Evolutionary conservation across 2,888 invertebrate species (phyloP), one percentile per base, ranked within the genome.

Genomic region (Dione juno): DNA sequence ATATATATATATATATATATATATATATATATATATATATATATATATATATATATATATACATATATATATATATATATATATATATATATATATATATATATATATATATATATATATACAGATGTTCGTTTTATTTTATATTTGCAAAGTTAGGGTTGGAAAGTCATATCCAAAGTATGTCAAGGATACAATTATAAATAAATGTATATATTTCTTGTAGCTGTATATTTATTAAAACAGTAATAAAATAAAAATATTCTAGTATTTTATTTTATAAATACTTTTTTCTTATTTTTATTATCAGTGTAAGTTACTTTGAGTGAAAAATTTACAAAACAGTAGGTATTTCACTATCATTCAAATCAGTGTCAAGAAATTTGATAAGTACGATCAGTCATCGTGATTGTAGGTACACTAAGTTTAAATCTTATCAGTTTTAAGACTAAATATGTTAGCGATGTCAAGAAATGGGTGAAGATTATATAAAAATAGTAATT

Each of bases 331-430:
- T 6, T 19, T 16, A n/a, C 7, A 3, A 6, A 16, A 11, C 10
- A 37, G 37, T 28, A 28, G 28, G 28, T 40, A 40, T 28, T 16
- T 40, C 37, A 57, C 37, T 57, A 57, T 57, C 57, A 57, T 13
- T 16, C 37, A 57, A 57, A 57, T 57, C 57, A 16, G 58, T 64
- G 63, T 58, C 21, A 63, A 57, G 66, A 66, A 67, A 64, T 66
- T 48, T 72, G 64, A 70, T 54, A 67, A 59, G 48, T 45, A 41
- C 50, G 72, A 70, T 69, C 70, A 72, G 40, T 54, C 52, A 65
- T 73, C 68, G 50, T 54, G 69, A 69, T 68, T 65, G 48, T 28
- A 28, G 28, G 2, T 21, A 50, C 13, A 28, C 40, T 40, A n/a
- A 59, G 52, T 67, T 61, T 43, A 67, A 61, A 61, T 61, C 21